phyloP scores from a whole-genome alignment of 2,888 invertebrate genomes.

The Augiades crinisus region DNA sequence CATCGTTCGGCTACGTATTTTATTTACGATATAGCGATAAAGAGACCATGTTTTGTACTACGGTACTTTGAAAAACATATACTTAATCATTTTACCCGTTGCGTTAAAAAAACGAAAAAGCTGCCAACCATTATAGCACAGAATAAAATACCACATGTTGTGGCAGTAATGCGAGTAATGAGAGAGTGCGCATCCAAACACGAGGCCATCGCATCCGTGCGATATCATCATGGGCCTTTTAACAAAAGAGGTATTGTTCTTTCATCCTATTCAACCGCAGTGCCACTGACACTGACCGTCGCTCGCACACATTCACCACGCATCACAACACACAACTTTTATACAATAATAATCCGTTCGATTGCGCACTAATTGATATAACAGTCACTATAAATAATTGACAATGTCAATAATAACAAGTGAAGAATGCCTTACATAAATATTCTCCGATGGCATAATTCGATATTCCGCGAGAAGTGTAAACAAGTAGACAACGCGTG shows the following conservation, averaged over 20 bases:
- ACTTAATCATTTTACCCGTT: conserved; percentile 49
- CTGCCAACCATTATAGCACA: conserved; percentile 47
- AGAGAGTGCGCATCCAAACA: conserved; percentile 30
- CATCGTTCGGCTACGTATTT: too few relatives aligned
- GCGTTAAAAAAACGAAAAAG: conserved; percentile 47
- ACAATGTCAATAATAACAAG: conserved; percentile 23
- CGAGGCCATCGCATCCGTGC: conserved; percentile 26
- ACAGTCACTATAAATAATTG: not conserved
- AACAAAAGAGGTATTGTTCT: conserved; percentile 50
- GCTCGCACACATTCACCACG: conserved; percentile 22
- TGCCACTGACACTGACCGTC: conserved; percentile 53
- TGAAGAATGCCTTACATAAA: conserved; percentile 36
- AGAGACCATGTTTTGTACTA: too few relatives aligned
- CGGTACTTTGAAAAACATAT: too few relatives aligned
- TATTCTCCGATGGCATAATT: conserved; percentile 43
- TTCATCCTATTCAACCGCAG: conserved; percentile 31
- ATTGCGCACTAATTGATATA: not conserved
- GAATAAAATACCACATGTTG: conserved; percentile 24
- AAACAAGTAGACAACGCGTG: conserved; percentile 46
- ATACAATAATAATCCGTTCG: not conserved
- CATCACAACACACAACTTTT: conserved; percentile 27
- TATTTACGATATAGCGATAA: too few relatives aligned
- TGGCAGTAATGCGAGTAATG: conserved; percentile 33
- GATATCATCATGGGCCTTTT: conserved; percentile 45
- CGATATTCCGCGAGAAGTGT: conserved; percentile 38